A percentile compares a stretch with the other conserved stretches of the same genome.
These are phyloP conservation scores for Echinometra lucunter DNA, from an alignment of 53 echinoderm and acorn worm genomes.

Conservation along the genomic window DNA sequence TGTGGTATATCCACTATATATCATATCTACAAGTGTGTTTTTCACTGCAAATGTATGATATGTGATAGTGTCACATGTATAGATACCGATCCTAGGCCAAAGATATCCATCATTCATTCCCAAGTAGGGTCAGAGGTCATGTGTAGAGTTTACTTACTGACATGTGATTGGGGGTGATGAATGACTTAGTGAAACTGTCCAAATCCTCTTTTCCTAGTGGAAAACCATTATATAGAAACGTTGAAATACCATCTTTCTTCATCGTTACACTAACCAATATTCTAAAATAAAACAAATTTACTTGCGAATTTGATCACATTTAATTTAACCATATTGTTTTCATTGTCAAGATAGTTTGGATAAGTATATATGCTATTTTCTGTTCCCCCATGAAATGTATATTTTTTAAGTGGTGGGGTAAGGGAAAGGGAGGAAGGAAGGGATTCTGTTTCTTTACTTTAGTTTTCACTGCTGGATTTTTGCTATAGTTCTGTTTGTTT, in stretches of 20 bases:
- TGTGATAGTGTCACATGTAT: too few relatives aligned
- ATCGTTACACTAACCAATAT: neutral
- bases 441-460: neutral
- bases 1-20: neutral
- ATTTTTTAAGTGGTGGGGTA: too few relatives aligned
- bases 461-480: neutral
- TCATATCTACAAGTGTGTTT: too few relatives aligned
- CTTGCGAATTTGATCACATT: neutral
- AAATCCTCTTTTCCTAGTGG: neutral
- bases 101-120: conserved; percentile 41
- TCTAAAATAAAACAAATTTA: neutral
- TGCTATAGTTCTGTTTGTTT: neutral
- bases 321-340: neutral
- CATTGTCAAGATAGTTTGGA: neutral
- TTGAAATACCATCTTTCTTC: neutral
- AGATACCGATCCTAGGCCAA: neutral
- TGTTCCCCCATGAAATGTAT: too few relatives aligned
- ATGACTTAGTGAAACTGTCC: conserved; percentile 18
- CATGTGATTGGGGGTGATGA: conserved; percentile 59
- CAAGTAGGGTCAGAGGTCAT: conserved; percentile 50
- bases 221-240: neutral
- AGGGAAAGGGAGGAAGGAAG: too few relatives aligned
- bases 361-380: neutral
- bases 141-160: conserved; percentile 46
- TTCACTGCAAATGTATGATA: too few relatives aligned